These are phyloP conservation scores for Pseudorhiza aurosa DNA, from an alignment of 30 jellyfish, hydroid and myxozoan genomes.

Conservation along the genomic window DNA sequence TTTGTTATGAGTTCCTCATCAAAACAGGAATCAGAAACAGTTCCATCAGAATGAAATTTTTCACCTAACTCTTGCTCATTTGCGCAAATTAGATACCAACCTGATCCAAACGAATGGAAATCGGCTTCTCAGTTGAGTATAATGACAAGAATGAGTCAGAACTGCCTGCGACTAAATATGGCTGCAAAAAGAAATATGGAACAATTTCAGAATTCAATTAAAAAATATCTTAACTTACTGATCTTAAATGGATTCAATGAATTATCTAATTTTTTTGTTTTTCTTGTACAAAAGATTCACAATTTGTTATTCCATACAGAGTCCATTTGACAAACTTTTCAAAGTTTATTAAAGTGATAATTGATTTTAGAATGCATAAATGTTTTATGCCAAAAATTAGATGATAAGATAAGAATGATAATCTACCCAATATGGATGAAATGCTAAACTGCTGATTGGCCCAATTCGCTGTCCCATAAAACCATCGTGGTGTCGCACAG, in stretches of 20 bases:
- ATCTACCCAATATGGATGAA: slow-evolving; percentile 97
- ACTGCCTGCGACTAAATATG: slow-evolving; percentile 97
- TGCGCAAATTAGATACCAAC: slow-evolving; percentile 38
- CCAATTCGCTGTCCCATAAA: slow-evolving; percentile 99
- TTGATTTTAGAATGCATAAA: too few relatives aligned
- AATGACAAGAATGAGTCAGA: slow-evolving; percentile 86
- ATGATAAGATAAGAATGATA: background rate
- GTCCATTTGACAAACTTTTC: too few relatives aligned
- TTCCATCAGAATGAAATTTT: background rate
- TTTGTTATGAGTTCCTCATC: too few relatives aligned
- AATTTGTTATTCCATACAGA: too few relatives aligned
- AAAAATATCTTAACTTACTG: too few relatives aligned
- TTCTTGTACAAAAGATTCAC: too few relatives aligned
- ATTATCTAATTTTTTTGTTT: too few relatives aligned
- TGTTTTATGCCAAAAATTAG: too few relatives aligned
- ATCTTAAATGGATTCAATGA: too few relatives aligned
- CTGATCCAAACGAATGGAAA: slow-evolving; percentile 61
- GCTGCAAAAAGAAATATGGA: slow-evolving; percentile 39
- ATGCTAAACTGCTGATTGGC: slow-evolving; percentile 90
- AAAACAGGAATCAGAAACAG: background rate
- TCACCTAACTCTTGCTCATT: background rate
- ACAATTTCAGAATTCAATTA: too few relatives aligned
- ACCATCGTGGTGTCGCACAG: slow-evolving; percentile 96
- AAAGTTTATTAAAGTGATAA: too few relatives aligned
- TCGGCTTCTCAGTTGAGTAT: slow-evolving; percentile 86